A percentile compares a stretch with the other conserved stretches of the same genome.
These are phyloP conservation scores for Agrochola circellaris DNA, from an alignment of 2,888 invertebrate genomes.

Conservation along the genomic window DNA sequence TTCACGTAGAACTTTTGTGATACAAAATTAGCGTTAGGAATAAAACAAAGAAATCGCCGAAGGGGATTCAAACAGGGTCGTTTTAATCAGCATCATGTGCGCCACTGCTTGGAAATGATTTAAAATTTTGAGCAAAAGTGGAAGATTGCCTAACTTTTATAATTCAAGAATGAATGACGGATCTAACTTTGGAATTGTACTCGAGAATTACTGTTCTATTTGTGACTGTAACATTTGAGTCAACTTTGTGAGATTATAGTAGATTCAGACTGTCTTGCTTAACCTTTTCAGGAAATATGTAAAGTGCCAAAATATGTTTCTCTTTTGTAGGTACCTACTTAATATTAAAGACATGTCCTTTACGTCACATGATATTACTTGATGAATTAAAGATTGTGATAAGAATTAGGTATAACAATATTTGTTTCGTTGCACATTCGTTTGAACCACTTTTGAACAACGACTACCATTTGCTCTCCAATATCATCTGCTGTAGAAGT, in stretches of 20 bases:
- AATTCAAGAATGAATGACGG: slow-evolving; percentile 46
- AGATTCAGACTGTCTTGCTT: not conserved
- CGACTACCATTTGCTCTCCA: too few relatives aligned
- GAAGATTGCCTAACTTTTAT: slow-evolving; percentile 55
- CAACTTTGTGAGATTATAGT: not conserved
- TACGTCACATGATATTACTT: not conserved
- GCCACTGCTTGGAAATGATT: slow-evolving; percentile 55
- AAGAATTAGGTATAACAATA: not conserved
- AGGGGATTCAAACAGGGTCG: slow-evolving; percentile 65
- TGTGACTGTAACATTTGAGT: slow-evolving; percentile 7
- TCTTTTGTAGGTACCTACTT: too few relatives aligned
- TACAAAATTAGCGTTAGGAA: slow-evolving; percentile 81
- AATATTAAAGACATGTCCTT: not conserved
- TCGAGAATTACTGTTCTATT: slow-evolving; percentile 23
- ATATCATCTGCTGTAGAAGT: not conserved
- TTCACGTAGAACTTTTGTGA: slow-evolving; percentile 78
- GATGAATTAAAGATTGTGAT: not conserved
- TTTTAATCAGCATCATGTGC: slow-evolving; percentile 71
- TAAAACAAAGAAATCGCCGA: slow-evolving; percentile 78
- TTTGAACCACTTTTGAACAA: not conserved
- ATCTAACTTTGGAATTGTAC: slow-evolving; percentile 42
- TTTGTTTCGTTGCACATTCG: not conserved
- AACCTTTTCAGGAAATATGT: slow-evolving; percentile 1
- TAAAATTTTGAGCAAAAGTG: slow-evolving; percentile 52
- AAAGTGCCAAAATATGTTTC: not conserved